Base-by-base conservation (phyloP, 2,113 vertebrate genomes). In the Cheilinus undulatus region DNA sequence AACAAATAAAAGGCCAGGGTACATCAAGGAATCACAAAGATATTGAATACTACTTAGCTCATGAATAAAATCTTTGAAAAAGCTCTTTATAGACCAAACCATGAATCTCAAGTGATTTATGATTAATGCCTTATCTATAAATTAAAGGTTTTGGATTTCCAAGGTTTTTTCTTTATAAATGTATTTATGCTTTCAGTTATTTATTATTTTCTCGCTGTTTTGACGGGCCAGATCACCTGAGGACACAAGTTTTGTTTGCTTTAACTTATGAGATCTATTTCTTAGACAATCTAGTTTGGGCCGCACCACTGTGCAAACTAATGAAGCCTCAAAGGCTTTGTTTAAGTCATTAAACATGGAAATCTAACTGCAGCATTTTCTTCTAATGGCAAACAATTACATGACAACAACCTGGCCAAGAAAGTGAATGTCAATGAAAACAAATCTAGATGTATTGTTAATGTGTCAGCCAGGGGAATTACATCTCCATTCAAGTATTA, bases 41-140 rank as follows among this genome's bases (percentile, higher is more conserved):
- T 67, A 68, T 69, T 52, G 81, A 90, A 89, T 79, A 90, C 83
- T 88, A 81, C 64, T 82, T 78, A 56, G 57, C 73, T 89, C 78
- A 90, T 90, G 43, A 88, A 89, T 91, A 88, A 82, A 79, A 83
- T 90, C 85, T 89, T 91, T 86, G 81, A 87, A 89, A 83, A 85
- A 86, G 30, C 42, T 73, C 45, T 86, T 81, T 77, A 78, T 74
- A 83, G 32, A 69, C 75, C 52, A 68, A 58, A 60, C 61, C 7
- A 20, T 67, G 62, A 78, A 84, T 86, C 49, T 65, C 54, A 14
- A 69, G 51, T 7, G 2, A 72, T 68, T 80, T 46, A n/a, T 84
- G 83, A 90, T 88, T 76, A 82, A 83, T 88, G 61, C 40, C 46
- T 88, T 32, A 82, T 83, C 68, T 66, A 75, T 86, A 69, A 89